Conservation (phyloP, 2,888 invertebrate genomes). For the Cremastinae sp. region DNA sequence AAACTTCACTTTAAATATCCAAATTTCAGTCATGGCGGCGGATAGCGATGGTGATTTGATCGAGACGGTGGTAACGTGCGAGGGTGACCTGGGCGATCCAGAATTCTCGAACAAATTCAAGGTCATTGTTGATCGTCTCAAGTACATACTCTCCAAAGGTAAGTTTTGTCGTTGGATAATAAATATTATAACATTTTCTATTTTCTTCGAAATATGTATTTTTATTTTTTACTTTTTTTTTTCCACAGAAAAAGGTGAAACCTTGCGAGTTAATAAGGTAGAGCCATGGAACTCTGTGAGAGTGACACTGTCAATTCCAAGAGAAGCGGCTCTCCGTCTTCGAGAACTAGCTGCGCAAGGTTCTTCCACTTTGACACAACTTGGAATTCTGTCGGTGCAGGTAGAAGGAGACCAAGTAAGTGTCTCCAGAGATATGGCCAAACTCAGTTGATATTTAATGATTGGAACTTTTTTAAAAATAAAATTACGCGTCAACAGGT, state of each 20-base stretch:
- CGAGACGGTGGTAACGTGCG: constrained; percentile 93
- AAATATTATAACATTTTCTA: not conserved
- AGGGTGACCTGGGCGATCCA: constrained; percentile 94
- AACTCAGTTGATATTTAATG: not conserved
- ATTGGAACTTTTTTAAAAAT: too few relatives aligned
- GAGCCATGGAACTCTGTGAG: constrained; percentile 99
- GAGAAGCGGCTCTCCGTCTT: constrained; percentile 95
- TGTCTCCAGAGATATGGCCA: not conserved
- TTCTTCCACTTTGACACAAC: constrained; percentile 92
- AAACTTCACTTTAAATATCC: too few relatives aligned
- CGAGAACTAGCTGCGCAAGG: constrained; percentile 96
- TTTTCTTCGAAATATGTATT: too few relatives aligned
- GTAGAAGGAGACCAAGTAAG: constrained; percentile 92
- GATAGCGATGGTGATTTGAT: constrained; percentile 90
- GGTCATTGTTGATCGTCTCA: constrained; percentile 88
- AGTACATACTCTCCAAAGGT: constrained; percentile 90
- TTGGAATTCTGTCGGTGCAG: constrained; percentile 97
- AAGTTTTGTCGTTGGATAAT: constrained; percentile 12
- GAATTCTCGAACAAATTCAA: constrained; percentile 91
- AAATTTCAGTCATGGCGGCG: constrained; percentile 87
- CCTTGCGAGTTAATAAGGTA: constrained; percentile 87
- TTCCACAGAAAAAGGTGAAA: constrained; percentile 80
- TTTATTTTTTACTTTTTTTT: not conserved
- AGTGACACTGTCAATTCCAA: constrained; percentile 98
- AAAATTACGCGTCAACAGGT: too few relatives aligned